Percentiles rank a stretch among this genome's conserved stretches.
Conservation (phyloP, 2,113 vertebrate genomes). For the Oncorhynchus masou region DNA sequence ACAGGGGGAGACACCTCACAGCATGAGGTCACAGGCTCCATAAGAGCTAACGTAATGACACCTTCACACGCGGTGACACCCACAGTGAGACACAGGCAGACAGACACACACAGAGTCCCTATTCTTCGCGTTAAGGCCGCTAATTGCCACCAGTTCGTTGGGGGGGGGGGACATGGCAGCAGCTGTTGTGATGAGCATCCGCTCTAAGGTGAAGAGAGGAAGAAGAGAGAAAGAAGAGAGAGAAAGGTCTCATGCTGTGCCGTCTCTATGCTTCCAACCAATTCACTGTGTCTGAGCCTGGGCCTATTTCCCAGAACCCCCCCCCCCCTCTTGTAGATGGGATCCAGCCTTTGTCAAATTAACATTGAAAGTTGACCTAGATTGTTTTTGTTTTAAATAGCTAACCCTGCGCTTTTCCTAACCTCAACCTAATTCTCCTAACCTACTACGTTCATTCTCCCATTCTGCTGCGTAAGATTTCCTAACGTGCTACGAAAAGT, state of each 20-base stretch:
- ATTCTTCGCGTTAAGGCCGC: slow-evolving; percentile 28
- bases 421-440: too few relatives aligned
- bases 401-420: neutral
- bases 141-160: slow-evolving; percentile 65
- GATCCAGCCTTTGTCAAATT: too few relatives aligned
- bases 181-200: slow-evolving; percentile 48
- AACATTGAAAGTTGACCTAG: too few relatives aligned
- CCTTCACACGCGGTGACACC: slow-evolving; percentile 42
- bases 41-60: slow-evolving; percentile 63
- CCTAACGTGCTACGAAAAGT: too few relatives aligned
- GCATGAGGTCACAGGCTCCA: slow-evolving; percentile 66
- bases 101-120: slow-evolving; percentile 7
- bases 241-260: slow-evolving; percentile 37
- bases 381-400: too few relatives aligned
- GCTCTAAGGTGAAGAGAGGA: slow-evolving; percentile 35
- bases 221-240: neutral
- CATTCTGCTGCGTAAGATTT: too few relatives aligned
- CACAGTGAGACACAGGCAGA: slow-evolving; percentile 29
- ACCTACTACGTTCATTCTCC: too few relatives aligned
- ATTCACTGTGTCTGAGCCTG: slow-evolving; percentile 62
- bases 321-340: slow-evolving; percentile 24
- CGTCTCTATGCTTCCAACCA: slow-evolving; percentile 58
- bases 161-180: slow-evolving; percentile 35
- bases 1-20: slow-evolving; percentile 65
- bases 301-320: neutral